Conservation (phyloP, 2,797 vertebrate species). For the Myripristis murdjan region DNA sequence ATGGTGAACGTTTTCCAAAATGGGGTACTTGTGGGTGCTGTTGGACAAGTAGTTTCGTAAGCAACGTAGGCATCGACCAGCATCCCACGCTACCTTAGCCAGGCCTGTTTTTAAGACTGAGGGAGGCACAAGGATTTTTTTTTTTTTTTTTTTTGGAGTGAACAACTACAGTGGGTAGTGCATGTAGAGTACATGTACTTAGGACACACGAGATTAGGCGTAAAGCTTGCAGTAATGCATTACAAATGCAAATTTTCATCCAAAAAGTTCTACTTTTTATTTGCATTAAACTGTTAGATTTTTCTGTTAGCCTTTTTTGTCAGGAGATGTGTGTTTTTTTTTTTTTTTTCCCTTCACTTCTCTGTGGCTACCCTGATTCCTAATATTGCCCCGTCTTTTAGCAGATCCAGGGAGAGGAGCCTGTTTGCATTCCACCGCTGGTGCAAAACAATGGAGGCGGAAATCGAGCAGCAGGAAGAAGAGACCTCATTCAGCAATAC, state of each 20-base stretch:
- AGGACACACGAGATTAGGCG: too few relatives aligned
- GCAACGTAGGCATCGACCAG: constrained; percentile 35
- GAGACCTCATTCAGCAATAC: constrained; percentile 94
- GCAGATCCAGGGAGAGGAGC: constrained; percentile 74
- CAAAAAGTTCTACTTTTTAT: too few relatives aligned
- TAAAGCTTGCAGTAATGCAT: too few relatives aligned
- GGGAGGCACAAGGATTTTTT: neutral
- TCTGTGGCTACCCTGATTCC: constrained; percentile 1
- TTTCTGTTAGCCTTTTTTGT: neutral
- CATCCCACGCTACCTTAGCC: neutral
- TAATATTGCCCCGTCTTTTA: neutral
- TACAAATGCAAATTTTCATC: neutral
- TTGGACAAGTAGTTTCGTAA: neutral
- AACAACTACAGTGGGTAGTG: constrained; percentile 16
- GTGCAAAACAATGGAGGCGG: constrained; percentile 93
- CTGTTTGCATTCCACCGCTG: constrained; percentile 77
- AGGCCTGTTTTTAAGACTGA: constrained; percentile 36
- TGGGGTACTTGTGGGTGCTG: neutral
- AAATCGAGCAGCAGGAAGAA: constrained; percentile 92
- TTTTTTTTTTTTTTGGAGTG: too few relatives aligned
- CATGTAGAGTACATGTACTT: neutral
- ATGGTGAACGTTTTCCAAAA: neutral
- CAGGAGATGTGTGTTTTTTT: neutral
- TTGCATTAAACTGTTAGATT: neutral
- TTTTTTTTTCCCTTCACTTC: neutral